phyloP scores from a whole-genome alignment of 2,888 invertebrate genomes.

The Coelogynopora nodosa region DNA sequence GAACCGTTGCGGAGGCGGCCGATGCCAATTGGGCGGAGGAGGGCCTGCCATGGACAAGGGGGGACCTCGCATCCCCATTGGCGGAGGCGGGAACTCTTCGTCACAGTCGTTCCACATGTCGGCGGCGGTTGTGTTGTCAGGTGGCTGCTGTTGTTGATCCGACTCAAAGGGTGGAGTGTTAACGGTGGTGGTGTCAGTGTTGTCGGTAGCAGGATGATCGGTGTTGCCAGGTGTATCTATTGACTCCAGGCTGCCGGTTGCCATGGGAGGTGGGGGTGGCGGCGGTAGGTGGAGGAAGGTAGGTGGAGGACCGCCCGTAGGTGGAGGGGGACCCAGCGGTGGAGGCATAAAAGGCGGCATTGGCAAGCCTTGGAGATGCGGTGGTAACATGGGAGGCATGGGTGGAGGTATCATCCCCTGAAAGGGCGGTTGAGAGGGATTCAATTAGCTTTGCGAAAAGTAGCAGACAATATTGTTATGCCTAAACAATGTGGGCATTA shows the following conservation, averaged over 20 bases:
- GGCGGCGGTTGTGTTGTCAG: no score
- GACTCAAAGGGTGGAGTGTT: not conserved
- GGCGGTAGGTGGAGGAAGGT: not conserved
- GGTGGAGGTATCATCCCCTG: not conserved
- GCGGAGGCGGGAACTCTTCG: not conserved
- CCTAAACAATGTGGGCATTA: no score
- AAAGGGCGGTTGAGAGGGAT: no score
- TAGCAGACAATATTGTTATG: no score
- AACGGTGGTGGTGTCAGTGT: not conserved
- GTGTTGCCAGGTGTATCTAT: not conserved
- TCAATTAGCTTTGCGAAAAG: no score
- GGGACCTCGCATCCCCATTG: not conserved
- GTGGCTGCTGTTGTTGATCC: not conserved
- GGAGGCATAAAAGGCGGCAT: slow-evolving; percentile 8
- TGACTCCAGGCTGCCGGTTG: no score
- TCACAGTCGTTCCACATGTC: no score
- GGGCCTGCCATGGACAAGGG: not conserved
- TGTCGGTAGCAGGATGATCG: not conserved
- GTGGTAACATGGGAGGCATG: not conserved
- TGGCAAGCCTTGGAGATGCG: not conserved
- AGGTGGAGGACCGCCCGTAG: not conserved
- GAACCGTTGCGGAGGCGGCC: not conserved
- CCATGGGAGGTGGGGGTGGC: not conserved
- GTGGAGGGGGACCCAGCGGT: not conserved
- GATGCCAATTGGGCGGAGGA: not conserved